Evolutionary conservation across 1,140 invertebrate species (phyloP).

Genomic region (Hetaerina americana): DNA sequence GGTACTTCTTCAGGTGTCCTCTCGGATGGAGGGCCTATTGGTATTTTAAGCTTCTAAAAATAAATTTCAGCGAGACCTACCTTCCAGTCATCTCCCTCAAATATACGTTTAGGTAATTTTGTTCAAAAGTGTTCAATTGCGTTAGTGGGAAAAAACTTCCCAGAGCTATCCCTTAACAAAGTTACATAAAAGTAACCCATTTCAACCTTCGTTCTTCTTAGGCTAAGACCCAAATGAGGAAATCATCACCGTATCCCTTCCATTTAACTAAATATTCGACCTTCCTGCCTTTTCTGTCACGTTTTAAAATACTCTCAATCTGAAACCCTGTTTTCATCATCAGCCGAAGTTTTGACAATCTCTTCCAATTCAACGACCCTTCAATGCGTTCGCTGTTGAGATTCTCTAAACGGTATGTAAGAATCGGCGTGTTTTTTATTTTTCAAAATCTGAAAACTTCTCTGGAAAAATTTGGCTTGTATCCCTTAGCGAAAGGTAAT

Average conservation of each 20-base stretch:
- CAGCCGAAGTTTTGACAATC: background rate
- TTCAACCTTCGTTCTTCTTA: background rate
- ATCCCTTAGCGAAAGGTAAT: background rate
- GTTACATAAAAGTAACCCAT: background rate
- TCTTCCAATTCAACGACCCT: background rate
- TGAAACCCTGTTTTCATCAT: background rate
- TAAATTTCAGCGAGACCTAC: too few species aligned
- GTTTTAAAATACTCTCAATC: background rate
- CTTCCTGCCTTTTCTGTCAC: background rate
- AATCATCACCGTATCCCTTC: background rate
- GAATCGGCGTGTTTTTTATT: background rate
- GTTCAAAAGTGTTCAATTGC: background rate
- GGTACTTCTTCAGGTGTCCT: too few species aligned
- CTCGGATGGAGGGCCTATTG: too few species aligned
- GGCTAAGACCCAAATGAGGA: background rate
- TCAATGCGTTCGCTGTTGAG: background rate
- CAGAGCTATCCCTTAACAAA: background rate
- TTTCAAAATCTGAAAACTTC: background rate
- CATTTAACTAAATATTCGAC: background rate
- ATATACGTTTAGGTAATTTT: too few species aligned
- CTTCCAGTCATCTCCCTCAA: too few species aligned
- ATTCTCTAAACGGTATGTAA: background rate
- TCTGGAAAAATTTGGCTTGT: background rate
- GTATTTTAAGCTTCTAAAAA: too few species aligned
- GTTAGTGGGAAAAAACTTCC: background rate